Base-by-base conservation (phyloP, 2,113 vertebrate genomes). In the Nerophis lumbriciformis region DNA sequence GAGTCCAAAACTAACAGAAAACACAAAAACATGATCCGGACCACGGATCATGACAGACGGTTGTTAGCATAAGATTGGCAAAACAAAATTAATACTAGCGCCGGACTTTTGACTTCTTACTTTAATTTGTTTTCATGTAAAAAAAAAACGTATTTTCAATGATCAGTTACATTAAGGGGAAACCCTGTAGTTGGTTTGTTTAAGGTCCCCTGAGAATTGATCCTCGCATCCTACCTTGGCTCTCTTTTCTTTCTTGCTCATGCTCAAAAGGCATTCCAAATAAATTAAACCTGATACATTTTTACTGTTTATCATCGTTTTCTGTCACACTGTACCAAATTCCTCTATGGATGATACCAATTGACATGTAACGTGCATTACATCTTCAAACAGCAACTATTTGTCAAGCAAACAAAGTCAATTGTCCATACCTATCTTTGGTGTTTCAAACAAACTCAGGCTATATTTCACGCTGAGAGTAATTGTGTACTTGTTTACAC, bases 171-270 rank as follows among this genome's bases (percentile, higher is more conserved):
- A 28, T 28, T 3, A 28, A 28, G 28, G 2, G 28, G 28, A 28
- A 28, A 28, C 28, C 28, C 28, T 28, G 28, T 84, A 86, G 78
- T 83, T 78, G 73, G 83, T 88, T 85, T 88, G 83, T 85, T 88
- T 88, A 87, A 81, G 72, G 73, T 86, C 87, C 86, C 84, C 47
- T 0, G 83, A 88, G 85, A 77, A 82, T 12, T 4, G 70, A 71
- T 73, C 82, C 78, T 85, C 78, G 74, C 79, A 70, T 85, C 74
- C 62, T 78, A 71, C 65, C 62, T 77, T 61, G 70, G 60, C 58
- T 69, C 73, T 61, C 65, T 63, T 76, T 72, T 61, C 47, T 42
- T 59, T 66, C 63, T 75, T 65, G 70, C 59, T 50, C 12, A 1
- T 52, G 2, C 73, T 65, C 66, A 36, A 36, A 21, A 28, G 44